phyloP scores from a whole-genome alignment of 2,888 invertebrate genomes.

The Cheilosia vernalis region DNA sequence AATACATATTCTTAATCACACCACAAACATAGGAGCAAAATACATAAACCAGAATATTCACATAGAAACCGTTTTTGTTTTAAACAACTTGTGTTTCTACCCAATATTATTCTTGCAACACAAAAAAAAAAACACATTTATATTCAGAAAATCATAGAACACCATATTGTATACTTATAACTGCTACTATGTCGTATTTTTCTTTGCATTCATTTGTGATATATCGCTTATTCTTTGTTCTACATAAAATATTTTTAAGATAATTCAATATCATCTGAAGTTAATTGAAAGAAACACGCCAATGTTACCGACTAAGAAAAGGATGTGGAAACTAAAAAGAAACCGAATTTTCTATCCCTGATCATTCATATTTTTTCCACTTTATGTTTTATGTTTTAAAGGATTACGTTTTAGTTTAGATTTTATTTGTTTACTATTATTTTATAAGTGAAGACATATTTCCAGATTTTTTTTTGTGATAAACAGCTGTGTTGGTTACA shows the following conservation, averaged over 20 bases:
- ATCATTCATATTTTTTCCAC: background rate
- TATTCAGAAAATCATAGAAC: background rate
- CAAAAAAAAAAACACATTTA: constrained; percentile 8
- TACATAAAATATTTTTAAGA: constrained; percentile 13
- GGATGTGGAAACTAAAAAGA: constrained; percentile 8
- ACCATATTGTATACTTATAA: background rate
- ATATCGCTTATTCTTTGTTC: constrained; percentile 16
- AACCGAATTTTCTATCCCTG: constrained; percentile 19
- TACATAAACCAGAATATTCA: constrained; percentile 30
- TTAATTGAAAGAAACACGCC: background rate
- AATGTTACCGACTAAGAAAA: constrained; percentile 16
- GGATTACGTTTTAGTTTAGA: constrained; percentile 9
- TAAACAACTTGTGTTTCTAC: constrained; percentile 29
- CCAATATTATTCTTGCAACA: constrained; percentile 11
- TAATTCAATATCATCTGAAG: background rate
- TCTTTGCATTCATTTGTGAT: constrained; percentile 42
- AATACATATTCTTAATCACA: constrained; percentile 6
- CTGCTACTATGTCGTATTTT: constrained; percentile 18
- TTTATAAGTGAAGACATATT: constrained; percentile 33
- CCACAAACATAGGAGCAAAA: constrained; percentile 29
- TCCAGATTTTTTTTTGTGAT: constrained; percentile 61
- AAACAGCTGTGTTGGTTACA: constrained; percentile 17
- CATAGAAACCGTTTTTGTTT: background rate
- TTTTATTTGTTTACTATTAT: constrained; percentile 20
- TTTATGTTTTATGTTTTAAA: background rate